Percentiles rank a stretch among this genome's conserved stretches.
These are phyloP conservation scores for Hermaeophaga mercurialis DNA, from an alignment of 2,888 invertebrate genomes.

Conservation along the genomic window DNA sequence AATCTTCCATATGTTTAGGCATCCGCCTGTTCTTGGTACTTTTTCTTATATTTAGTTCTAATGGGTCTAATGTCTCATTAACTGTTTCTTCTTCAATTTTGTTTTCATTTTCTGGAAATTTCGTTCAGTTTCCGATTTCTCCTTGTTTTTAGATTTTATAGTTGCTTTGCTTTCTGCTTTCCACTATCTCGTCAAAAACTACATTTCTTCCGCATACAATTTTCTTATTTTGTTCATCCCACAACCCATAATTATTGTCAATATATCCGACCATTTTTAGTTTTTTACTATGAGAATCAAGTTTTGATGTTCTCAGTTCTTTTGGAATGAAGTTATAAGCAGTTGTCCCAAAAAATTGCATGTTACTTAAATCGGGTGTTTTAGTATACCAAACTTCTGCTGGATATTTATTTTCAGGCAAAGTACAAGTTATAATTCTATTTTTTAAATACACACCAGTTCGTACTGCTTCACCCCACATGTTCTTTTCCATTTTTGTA, in stretches of 20 bases:
- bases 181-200: not conserved
- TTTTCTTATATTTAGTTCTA: no score
- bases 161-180: not conserved
- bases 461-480: no score
- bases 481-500: no score
- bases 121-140: not conserved
- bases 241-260: conserved; percentile 16
- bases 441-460: no score
- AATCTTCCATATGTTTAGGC: not conserved
- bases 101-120: not conserved
- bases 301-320: conserved; percentile 8
- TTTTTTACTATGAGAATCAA: conserved; percentile 18
- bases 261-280: conserved; percentile 23
- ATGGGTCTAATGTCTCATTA: not conserved
- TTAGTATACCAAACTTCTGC: no score
- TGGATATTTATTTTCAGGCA: no score
- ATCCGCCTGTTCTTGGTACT: no score
- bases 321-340: conserved; percentile 16
- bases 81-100: not conserved
- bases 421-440: no score
- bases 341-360: conserved; percentile 16
- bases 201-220: not conserved
- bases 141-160: not conserved
- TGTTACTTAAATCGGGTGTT: conserved; percentile 3
- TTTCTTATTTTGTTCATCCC: not conserved